These are phyloP conservation scores for Heliconius aoede DNA, from an alignment of 2,888 invertebrate genomes.

Conservation along the genomic window DNA sequence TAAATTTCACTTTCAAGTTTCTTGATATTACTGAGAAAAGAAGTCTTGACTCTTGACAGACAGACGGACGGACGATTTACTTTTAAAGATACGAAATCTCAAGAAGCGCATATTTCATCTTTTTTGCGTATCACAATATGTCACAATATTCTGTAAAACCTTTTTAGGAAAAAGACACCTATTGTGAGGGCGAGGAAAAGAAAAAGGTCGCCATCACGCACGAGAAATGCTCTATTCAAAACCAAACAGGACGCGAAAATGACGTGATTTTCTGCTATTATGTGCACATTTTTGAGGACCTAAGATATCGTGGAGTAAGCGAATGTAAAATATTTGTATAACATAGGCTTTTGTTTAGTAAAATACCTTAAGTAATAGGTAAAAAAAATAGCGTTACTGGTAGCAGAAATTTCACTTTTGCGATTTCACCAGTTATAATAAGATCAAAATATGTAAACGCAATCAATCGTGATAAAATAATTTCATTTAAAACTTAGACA, in stretches of 20 bases:
- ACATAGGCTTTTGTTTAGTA: background rate
- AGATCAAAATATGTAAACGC: background rate
- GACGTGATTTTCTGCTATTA: background rate
- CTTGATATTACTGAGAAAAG: background rate
- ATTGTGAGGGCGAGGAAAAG: background rate
- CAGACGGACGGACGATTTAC: background rate
- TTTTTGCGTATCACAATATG: background rate
- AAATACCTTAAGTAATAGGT: no score
- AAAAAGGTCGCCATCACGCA: slow-evolving; percentile 19
- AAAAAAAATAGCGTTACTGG: background rate
- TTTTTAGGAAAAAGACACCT: background rate
- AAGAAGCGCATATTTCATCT: background rate
- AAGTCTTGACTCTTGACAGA: background rate
- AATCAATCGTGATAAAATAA: background rate
- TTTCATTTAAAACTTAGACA: background rate
- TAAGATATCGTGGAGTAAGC: background rate
- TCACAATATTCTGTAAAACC: background rate
- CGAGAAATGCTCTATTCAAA: slow-evolving; percentile 20
- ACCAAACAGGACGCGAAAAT: background rate
- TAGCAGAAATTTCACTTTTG: background rate
- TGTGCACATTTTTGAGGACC: background rate
- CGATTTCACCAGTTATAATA: background rate
- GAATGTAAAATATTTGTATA: background rate
- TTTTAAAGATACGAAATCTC: background rate
- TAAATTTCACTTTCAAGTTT: background rate